Conservation (phyloP, 2,113 vertebrate species). For the Amblyornis subalaris region DNA sequence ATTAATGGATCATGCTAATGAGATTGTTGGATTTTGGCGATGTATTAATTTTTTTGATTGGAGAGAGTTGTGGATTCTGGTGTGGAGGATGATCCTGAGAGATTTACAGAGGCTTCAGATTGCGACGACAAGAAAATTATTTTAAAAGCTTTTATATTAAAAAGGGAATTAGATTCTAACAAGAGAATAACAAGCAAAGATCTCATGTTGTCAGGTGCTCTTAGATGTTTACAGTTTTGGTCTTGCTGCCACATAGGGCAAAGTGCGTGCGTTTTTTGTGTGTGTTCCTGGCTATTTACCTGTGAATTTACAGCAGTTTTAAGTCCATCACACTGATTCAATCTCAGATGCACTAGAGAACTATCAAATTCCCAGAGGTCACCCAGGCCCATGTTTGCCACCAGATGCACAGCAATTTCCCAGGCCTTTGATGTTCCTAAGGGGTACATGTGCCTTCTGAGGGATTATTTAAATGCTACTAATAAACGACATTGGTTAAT, state of each 20-base stretch:
- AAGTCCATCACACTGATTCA: not conserved
- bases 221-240: not conserved
- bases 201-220: not conserved
- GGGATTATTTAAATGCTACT: not conserved
- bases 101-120: not conserved
- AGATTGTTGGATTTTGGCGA: not conserved
- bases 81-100: not conserved
- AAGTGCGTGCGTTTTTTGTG: not conserved
- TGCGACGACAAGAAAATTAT: not conserved
- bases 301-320: not conserved
- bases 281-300: not conserved
- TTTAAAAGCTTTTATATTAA: not conserved
- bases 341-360: not conserved
- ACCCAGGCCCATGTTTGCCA: not conserved
- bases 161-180: not conserved
- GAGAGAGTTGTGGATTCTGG: not conserved
- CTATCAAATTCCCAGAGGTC: not conserved
- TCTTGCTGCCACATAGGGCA: not conserved
- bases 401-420: not conserved
- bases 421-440: not conserved
- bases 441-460: not conserved
- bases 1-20: not conserved
- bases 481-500: not conserved
- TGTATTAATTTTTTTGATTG: accelerated
- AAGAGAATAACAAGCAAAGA: not conserved